phyloP scores from a whole-genome alignment of 2,113 vertebrate species.

The Mus musculus region DNA sequence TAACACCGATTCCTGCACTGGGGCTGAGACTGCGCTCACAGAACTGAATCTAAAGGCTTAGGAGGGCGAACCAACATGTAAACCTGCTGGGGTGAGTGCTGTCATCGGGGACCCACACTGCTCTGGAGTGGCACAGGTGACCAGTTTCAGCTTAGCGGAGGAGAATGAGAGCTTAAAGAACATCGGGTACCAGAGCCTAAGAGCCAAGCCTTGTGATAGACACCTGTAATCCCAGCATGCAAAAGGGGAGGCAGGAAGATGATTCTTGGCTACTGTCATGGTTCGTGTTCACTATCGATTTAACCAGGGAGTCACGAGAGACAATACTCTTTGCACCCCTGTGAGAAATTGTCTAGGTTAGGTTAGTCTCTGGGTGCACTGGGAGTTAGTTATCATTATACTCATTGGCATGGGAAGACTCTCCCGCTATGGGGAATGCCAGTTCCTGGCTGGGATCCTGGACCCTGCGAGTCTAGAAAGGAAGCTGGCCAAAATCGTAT shows the following conservation, averaged over 20 bases:
- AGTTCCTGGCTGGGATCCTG: background rate
- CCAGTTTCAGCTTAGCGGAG: background rate
- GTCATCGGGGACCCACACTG: fast-evolving
- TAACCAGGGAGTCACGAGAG: background rate
- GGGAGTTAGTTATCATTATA: background rate
- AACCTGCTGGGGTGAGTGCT: too few relatives aligned
- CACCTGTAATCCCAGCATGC: background rate
- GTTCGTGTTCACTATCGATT: background rate
- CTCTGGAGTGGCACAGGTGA: background rate
- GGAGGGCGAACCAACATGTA: background rate
- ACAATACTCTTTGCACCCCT: background rate
- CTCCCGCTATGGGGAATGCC: background rate
- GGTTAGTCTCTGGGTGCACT: background rate
- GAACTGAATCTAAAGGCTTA: background rate
- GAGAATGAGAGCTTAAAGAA: background rate
- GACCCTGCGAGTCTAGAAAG: background rate
- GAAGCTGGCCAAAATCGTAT: background rate
- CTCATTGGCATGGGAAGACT: background rate
- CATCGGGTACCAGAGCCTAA: background rate
- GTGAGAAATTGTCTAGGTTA: background rate
- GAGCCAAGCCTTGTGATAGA: background rate
- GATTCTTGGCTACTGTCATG: background rate
- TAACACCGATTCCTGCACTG: background rate
- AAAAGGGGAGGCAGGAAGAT: background rate
- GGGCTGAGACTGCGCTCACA: background rate